Base-by-base conservation (phyloP, 2,113 vertebrate genomes). In the Ellobius talpinus region DNA sequence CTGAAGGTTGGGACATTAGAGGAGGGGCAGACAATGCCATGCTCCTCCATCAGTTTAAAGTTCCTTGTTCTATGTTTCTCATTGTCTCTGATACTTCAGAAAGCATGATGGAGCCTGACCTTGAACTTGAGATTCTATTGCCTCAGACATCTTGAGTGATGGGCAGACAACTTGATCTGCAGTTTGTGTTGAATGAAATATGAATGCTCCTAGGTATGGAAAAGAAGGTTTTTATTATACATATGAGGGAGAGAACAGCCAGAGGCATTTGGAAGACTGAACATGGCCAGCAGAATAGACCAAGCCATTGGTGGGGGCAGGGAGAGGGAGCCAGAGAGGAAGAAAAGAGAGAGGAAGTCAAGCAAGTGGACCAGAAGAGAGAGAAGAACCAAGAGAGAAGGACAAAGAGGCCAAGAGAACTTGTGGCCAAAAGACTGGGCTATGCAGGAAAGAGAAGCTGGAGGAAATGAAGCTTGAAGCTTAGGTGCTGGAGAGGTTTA, bases 231-330 rank as follows among this genome's bases (percentile, higher is more conserved):
- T 77, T 77, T 77, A 77, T 47, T 17, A 13, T 77, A 31, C 42
- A 31, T 31, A 31, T 3, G 26, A 47, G 74, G 74, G 45, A 77
- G 45, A 47, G 45, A 47, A 47, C 42, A 77, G 45, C 72, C n/a
- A 42, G 72, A 42, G n/a, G 21, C 74, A 47, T 77, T 5, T 77
- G 74, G 45, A 47, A 77, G 74, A 77, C 42, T 47, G 45, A 47
- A 47, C 7, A 17, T 47, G 42, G 26, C 74, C 26, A 31, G 45
- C 5, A 77, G 26, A 47, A 47, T 47, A 50, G 74, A 31, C 74
- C 24, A 0, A 24, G 26, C 13, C 3, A 47, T 16, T 3, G 74
- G 4, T 39, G 16, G 2, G 2, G 33, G 21, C 7, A 31, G 23
- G 2, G 24, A 26, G 23, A 42, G 39, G 24, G 24, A 76, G 74